These are phyloP conservation scores for Rattus rattus DNA, from an alignment of 2,113 vertebrate genomes.

Conservation along the genomic window DNA sequence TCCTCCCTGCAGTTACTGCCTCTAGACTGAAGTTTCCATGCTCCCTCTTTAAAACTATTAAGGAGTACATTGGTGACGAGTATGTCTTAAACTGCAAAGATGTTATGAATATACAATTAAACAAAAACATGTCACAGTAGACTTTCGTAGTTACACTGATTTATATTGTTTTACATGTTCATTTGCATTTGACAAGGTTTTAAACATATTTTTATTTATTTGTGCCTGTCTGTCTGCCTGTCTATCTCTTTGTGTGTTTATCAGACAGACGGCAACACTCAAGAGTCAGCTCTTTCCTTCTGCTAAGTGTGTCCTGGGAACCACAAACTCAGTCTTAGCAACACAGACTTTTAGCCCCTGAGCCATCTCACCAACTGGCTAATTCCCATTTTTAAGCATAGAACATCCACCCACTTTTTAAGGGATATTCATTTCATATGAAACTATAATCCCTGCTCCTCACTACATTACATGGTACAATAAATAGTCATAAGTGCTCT, in stretches of 20 bases:
- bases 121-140: not conserved
- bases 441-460: slow-evolving; percentile 4
- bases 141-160: not conserved
- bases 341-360: too few relatives aligned
- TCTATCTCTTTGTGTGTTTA: not conserved
- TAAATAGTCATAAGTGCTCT: not conserved
- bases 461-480: not conserved
- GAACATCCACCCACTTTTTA: not conserved
- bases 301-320: not conserved
- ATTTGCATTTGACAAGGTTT: not conserved
- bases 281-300: not conserved
- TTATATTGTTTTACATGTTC: not conserved
- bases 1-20: not conserved
- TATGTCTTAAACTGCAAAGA: not conserved
- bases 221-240: not conserved
- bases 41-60: not conserved
- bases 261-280: not conserved
- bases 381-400: not conserved
- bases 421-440: not conserved
- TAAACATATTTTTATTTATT: not conserved
- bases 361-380: not conserved
- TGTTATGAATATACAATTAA: not conserved
- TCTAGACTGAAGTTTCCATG: not conserved
- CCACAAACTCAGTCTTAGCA: too few relatives aligned
- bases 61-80: not conserved